Conservation (phyloP, 1,140 invertebrate species). For the Heliconius eleuchia region DNA sequence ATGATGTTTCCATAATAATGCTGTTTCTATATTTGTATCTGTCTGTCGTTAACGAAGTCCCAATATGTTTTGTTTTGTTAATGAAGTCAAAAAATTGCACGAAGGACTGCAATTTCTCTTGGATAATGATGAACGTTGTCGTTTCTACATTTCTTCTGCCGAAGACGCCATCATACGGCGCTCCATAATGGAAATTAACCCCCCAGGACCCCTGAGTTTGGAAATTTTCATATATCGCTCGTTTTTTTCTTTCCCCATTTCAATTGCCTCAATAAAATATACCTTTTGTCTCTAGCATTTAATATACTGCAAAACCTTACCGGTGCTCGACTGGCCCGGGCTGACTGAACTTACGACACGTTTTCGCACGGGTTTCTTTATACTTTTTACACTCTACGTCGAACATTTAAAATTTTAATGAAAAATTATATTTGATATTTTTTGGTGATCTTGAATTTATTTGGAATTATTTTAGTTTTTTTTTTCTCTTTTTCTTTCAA, state of each 20-base stretch:
- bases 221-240: not conserved
- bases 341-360: conserved; percentile 65
- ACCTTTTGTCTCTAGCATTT: conserved; percentile 56
- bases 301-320: conserved; percentile 57
- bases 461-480: not conserved
- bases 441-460: conserved; percentile 10
- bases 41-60: not conserved
- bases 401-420: conserved; percentile 23
- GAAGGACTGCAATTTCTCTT: not conserved
- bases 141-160: not conserved
- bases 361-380: conserved; percentile 17
- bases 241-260: not conserved
- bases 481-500: not conserved
- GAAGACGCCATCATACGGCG: not conserved
- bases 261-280: conserved; percentile 52
- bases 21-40: not conserved
- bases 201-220: not conserved
- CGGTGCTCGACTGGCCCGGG: conserved; percentile 66
- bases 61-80: no score
- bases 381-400: not conserved
- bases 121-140: not conserved
- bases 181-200: not conserved
- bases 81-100: not conserved
- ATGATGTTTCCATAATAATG: no score
- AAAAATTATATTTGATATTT: not conserved